Evolutionary conservation across 2,113 vertebrate species (phyloP).

Genomic region (Sarotherodon lohbergeri): DNA sequence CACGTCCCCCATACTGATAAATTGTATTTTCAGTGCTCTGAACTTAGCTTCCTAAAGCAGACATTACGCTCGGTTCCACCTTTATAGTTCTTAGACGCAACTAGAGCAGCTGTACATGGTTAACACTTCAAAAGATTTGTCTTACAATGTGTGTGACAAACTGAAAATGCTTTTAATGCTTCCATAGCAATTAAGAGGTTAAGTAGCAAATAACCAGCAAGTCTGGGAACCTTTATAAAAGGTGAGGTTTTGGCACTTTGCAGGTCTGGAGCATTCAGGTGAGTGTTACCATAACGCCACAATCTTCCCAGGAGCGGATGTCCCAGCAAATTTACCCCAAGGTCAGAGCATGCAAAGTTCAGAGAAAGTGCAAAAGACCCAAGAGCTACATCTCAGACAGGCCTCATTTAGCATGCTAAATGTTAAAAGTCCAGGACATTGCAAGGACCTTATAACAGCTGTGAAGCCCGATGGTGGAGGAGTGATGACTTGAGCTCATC

Average conservation of each 20-base stretch:
- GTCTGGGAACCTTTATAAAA: neutral
- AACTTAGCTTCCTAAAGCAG: neutral
- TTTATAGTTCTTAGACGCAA: neutral
- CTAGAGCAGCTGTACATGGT: neutral
- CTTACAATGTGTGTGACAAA: neutral
- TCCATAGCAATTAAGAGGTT: neutral
- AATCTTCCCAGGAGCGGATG: neutral
- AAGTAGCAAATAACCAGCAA: neutral
- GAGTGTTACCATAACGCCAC: neutral
- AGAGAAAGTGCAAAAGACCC: accelerated
- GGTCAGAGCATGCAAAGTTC: neutral
- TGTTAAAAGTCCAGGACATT: neutral
- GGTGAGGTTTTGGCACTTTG: neutral
- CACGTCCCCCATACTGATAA: neutral
- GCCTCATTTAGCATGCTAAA: neutral
- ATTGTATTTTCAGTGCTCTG: neutral
- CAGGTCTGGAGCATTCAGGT: neutral
- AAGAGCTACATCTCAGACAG: neutral
- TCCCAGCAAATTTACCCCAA: neutral
- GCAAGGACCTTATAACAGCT: neutral
- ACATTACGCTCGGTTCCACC: neutral
- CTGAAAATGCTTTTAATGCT: neutral
- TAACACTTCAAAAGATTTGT: neutral
- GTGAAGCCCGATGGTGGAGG: neutral
- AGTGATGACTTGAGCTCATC: neutral